Base-by-base conservation (phyloP, 2,797 vertebrate species). In the Dryobates pubescens region DNA sequence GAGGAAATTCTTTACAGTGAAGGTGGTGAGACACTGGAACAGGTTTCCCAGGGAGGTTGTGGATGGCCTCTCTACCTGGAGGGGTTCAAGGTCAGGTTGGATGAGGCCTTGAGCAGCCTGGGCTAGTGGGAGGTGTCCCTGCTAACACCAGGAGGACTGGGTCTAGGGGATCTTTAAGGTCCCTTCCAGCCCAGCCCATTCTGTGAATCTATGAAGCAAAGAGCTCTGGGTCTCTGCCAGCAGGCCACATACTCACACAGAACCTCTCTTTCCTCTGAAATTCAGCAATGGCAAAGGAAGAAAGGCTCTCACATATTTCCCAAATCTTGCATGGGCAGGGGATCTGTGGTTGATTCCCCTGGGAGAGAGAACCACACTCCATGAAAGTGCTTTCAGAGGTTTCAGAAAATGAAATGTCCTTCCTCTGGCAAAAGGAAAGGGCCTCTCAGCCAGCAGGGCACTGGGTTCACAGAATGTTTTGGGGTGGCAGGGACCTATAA, bases 291-390 rank as follows among this genome's bases (percentile, higher is more conserved):
- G 75, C 47, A n/a, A 30, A 3, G 1, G 17, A 82, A 64, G 62
- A 68, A 10, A 68, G 17, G 16, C 34, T 29, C 6, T 16, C 8
- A 0, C 0, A 1, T 4, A n/a, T 0, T 53, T 56, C 30, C 68
- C 54, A 6, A 5, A 5, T 27, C n/a, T 67, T 10, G 18, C 45
- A 32, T 17, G 2, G 4, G 47, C 12, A 13, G 59, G 63, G 49
- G 51, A 71, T 38, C 19, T 88, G 74, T 64, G 27, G 34, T 2
- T 10, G 3, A 10, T 59, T 87, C 65, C 45, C 45, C 11, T 1
- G 7, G 29, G 43, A 84, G 29, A 36, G 88, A 65, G 47, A 75
- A 80, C 11, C 9, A 56, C 5, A 6, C 30, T 10, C 15, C 49
- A 4, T 5, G 41, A 87, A 87, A 78, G 6, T 0, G 10, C 26